Percentiles rank a stretch among this genome's conserved stretches.
Conservation (phyloP, 35 echinoderm and acorn worm genomes). For the Heliocidaris tuberculata region DNA sequence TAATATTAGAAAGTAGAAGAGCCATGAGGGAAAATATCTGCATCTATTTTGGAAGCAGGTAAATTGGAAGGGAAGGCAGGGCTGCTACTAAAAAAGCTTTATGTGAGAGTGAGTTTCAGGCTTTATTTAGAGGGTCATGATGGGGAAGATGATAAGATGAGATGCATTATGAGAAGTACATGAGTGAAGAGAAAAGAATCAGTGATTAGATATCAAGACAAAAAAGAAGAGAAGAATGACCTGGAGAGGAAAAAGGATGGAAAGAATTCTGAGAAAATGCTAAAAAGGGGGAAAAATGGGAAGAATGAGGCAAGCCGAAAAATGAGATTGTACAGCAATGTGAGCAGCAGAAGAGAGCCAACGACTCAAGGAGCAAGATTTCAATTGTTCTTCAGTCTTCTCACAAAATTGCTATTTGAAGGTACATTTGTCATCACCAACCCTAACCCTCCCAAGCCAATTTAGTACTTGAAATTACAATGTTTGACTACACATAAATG, state of each 20-base stretch:
- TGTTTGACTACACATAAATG: too few species aligned
- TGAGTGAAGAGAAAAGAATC: not conserved
- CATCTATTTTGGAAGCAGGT: not conserved
- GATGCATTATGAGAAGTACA: not conserved
- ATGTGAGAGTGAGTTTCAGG: not conserved
- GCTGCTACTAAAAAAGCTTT: not conserved
- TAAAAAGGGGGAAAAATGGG: not conserved
- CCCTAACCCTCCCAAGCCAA: too few species aligned
- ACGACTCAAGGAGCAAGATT: too few species aligned
- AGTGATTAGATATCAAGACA: not conserved
- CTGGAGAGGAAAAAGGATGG: not conserved
- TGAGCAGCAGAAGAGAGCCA: too few species aligned
- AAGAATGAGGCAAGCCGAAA: too few species aligned
- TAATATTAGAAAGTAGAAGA: not conserved
- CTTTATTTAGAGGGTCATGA: not conserved
- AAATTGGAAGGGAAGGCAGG: not conserved
- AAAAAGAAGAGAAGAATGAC: not conserved
- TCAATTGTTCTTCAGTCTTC: too few species aligned
- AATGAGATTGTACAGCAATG: too few species aligned
- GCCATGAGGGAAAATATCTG: not conserved
- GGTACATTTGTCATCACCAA: too few species aligned
- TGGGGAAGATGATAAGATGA: not conserved
- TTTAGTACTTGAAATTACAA: too few species aligned
- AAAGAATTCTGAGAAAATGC: not conserved
- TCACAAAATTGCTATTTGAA: too few species aligned